Evolutionary conservation across 2,797 vertebrate species (phyloP).

Genomic region (Cossypha dichroa): DNA sequence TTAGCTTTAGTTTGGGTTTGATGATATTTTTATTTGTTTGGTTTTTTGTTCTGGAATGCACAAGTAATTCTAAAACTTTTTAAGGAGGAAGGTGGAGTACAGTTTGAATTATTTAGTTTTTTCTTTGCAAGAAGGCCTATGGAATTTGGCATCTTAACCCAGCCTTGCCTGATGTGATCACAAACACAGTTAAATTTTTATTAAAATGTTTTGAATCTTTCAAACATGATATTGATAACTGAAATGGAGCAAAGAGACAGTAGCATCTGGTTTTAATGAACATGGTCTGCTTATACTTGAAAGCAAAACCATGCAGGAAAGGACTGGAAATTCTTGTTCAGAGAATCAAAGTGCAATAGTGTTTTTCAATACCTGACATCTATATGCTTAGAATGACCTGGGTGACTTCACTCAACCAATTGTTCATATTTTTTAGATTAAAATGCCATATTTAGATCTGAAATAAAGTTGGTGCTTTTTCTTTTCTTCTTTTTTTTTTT

Average conservation of each 20-base stretch:
- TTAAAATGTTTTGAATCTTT: slow-evolving; percentile 74
- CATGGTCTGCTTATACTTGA: slow-evolving; percentile 70
- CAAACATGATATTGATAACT: slow-evolving; percentile 76
- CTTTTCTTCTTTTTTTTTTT: neutral
- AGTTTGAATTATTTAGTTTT: slow-evolving; percentile 27
- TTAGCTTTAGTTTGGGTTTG: slow-evolving; percentile 29
- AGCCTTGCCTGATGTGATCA: slow-evolving; percentile 47
- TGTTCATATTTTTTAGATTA: slow-evolving; percentile 76
- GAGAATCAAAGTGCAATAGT: slow-evolving; percentile 68
- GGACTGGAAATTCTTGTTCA: slow-evolving; percentile 72
- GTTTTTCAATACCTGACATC: slow-evolving; percentile 74
- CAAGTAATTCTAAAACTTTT: slow-evolving; percentile 39
- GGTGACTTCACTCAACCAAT: slow-evolving; percentile 55
- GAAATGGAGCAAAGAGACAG: slow-evolving; percentile 67
- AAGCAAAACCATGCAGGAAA: slow-evolving; percentile 71
- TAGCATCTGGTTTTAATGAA: slow-evolving; percentile 79
- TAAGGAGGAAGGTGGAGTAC: slow-evolving; percentile 9
- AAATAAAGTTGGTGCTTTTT: neutral
- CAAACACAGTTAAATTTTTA: slow-evolving; percentile 62
- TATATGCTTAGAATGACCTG: slow-evolving; percentile 67
- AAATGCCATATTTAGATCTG: slow-evolving; percentile 47
- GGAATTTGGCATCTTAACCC: slow-evolving; percentile 55
- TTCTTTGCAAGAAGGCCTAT: slow-evolving; percentile 40
- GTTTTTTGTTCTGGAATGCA: slow-evolving; percentile 40
- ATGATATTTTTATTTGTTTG: slow-evolving; percentile 25